These are phyloP conservation scores for Myotis myotis DNA, from an alignment of 2,797 vertebrate genomes.

Conservation along the genomic window DNA sequence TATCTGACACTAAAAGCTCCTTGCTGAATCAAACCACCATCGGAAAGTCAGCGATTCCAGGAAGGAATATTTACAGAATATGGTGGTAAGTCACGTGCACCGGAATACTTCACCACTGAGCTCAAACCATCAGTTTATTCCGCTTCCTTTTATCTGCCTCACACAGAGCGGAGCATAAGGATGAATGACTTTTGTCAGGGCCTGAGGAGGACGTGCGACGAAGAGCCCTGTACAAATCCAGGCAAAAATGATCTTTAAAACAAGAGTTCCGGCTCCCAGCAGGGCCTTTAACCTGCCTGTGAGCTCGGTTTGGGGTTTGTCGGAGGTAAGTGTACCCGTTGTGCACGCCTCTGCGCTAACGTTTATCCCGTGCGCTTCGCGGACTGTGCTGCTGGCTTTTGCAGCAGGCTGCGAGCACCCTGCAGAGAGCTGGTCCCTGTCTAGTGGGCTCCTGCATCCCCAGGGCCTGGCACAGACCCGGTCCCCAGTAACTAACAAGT, in stretches of 20 bases:
- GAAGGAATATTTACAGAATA: not conserved
- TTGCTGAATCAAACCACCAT: not conserved
- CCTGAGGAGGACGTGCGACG: not conserved
- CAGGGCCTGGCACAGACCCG: not conserved
- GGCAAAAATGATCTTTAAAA: not conserved
- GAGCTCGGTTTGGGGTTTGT: not conserved
- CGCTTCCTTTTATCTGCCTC: not conserved
- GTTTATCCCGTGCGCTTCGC: not conserved
- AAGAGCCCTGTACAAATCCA: not conserved
- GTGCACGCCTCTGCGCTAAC: not conserved
- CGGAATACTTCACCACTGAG: not conserved
- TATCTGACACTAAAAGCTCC: slow-evolving; percentile 26
- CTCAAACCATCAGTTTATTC: not conserved
- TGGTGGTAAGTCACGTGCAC: not conserved
- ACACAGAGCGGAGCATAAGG: not conserved
- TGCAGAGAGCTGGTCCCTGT: not conserved
- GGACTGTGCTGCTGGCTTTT: not conserved
- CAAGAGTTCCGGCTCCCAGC: not conserved
- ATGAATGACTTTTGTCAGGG: not conserved
- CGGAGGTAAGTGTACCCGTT: not conserved
- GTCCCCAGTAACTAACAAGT: not conserved
- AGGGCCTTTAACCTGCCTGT: not conserved
- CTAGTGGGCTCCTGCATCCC: not conserved
- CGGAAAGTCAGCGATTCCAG: not conserved
- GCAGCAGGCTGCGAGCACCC: not conserved